Evolutionary conservation across 2,797 vertebrate species (phyloP).

Genomic region (Enteromius anoplus): DNA sequence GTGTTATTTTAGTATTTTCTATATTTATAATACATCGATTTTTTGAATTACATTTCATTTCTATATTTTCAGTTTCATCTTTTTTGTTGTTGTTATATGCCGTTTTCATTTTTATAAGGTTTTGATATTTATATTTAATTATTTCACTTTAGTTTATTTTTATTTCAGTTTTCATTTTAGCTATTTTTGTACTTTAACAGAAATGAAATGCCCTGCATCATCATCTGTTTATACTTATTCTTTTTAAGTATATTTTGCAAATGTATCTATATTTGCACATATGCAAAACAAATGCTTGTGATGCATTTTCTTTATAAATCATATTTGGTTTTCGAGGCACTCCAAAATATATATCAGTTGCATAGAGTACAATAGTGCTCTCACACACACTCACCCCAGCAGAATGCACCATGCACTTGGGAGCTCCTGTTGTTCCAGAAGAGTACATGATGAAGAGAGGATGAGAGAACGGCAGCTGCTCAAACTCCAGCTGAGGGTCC

Average conservation of each 20-base stretch:
- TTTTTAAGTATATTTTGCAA: neutral
- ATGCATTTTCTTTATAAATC: neutral
- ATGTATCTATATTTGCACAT: neutral
- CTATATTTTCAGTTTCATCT: neutral
- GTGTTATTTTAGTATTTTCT: neutral
- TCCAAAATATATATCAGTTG: neutral
- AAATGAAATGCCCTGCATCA: neutral
- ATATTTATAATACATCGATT: neutral
- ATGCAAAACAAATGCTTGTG: neutral
- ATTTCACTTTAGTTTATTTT: neutral
- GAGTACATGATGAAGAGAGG: conserved; percentile 96
- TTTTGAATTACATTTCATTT: neutral
- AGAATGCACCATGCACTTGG: conserved; percentile 98
- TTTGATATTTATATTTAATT: neutral
- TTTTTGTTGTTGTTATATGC: no score
- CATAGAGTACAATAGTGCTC: neutral
- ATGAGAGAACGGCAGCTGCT: conserved; percentile 93
- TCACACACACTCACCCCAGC: conserved; percentile 84
- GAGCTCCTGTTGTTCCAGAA: conserved; percentile 93
- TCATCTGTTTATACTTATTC: neutral
- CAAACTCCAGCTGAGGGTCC: conserved; percentile 93
- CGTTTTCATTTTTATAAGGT: neutral
- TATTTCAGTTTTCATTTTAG: neutral
- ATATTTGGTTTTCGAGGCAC: neutral
- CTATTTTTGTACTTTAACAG: neutral